Evolutionary conservation across 2,888 invertebrate species (phyloP).

Genomic region (Dromius quadrimaculatus): DNA sequence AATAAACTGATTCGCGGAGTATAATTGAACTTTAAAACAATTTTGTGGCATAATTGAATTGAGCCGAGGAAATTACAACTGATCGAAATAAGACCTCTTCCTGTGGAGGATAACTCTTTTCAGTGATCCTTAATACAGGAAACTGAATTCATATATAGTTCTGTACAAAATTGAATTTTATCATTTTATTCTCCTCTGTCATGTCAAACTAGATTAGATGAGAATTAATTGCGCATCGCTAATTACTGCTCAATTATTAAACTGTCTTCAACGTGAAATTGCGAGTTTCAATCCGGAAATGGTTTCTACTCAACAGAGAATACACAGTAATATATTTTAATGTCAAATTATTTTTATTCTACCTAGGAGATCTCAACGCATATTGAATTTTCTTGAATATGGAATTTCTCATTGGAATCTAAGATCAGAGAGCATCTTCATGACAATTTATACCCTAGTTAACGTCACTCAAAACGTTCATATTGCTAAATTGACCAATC

Average conservation of each 20-base stretch:
- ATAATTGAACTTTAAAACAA: slow-evolving; percentile 51
- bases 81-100: slow-evolving; percentile 33
- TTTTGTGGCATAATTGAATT: slow-evolving; percentile 50
- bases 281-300: too few species aligned
- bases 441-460: slow-evolving; percentile 12
- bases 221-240: slow-evolving; percentile 48
- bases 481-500: slow-evolving; percentile 19
- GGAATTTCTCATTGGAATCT: too few species aligned
- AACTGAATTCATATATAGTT: not conserved
- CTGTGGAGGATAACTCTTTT: slow-evolving; percentile 11
- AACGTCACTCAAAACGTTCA: slow-evolving; percentile 9
- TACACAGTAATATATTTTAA: too few species aligned
- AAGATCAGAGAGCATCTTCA: too few species aligned
- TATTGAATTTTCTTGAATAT: too few species aligned
- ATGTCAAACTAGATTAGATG: slow-evolving; percentile 46
- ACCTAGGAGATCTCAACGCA: too few species aligned
- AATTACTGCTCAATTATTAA: slow-evolving; percentile 46
- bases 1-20: slow-evolving; percentile 49
- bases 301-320: too few species aligned
- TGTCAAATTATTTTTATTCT: too few species aligned
- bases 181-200: slow-evolving; percentile 17
- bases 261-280: too few species aligned
- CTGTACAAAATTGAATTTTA: not conserved
- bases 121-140: not conserved
- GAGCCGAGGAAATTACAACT: slow-evolving; percentile 44